Evolutionary conservation across 2,888 invertebrate genomes (phyloP), one percentile per base, ranked within the genome.

Genomic region (Strigamia crassipes): DNA sequence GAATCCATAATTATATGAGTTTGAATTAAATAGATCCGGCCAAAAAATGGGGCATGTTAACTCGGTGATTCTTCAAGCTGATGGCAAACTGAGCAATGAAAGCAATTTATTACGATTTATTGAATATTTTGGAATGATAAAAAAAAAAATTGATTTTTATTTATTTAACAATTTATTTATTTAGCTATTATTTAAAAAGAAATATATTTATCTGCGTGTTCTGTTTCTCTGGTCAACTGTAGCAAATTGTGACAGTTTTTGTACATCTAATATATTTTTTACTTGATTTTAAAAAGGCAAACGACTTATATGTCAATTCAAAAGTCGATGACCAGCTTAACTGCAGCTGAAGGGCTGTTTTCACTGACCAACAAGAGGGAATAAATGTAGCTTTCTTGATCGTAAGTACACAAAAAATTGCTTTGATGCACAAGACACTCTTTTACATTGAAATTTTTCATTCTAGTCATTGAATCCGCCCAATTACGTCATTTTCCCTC

Each of bases 401-500:
- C 5, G 1, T 18, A 56, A 18, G 1, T 27, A 27, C 21, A 56
- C 21, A 56, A 56, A 56, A 56, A 56, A 18, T n/a, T 21, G 56
- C 21, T 56, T 56, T 56, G 56, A 56, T 56, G 21, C 56, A 56
- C 56, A 56, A 56, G 56, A 8, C 9, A 56, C 56, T 56, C 56
- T 56, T 56, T 56, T 9, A 56, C 8, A 21, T 9, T 46, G 12
- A 10, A 38, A 9, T 6, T 38, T 38, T 38, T 38, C 38, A 38
- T 38, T 46, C 56, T 56, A 56, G 56, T 56, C 56, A 56, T 56
- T 56, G 56, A 56, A 56, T 56, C 56, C 56, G 21, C 18, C 56
- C 1, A 56, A 56, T 56, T 56, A 56, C 56, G 56, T 56, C 56
- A 56, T 56, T 56, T 56, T n/a, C 56, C 56, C 56, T 18, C n/a